Percentiles rank a stretch among this genome's conserved stretches.
Conservation (phyloP, 2,888 invertebrate species). For the Chrysolina americana region DNA sequence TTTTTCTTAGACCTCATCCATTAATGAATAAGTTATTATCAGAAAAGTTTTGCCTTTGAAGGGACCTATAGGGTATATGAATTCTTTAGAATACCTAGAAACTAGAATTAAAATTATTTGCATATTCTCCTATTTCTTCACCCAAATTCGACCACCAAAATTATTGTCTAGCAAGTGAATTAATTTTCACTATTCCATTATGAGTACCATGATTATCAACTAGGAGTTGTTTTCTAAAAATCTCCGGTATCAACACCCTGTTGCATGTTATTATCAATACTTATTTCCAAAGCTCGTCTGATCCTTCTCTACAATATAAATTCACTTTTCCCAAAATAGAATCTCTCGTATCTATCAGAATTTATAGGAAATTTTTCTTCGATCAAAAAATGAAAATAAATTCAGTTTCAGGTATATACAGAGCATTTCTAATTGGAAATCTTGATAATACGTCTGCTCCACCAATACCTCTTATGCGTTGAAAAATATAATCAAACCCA, state of each 20-base stretch:
- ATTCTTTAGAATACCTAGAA: too few relatives aligned
- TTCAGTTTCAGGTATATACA: background rate
- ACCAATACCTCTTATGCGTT: too few relatives aligned
- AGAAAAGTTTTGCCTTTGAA: too few relatives aligned
- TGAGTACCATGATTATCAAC: constrained; percentile 47
- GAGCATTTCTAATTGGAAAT: background rate
- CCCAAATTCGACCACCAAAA: constrained; percentile 56
- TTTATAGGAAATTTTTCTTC: constrained; percentile 25
- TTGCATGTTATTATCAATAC: too few relatives aligned
- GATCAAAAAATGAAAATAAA: constrained; percentile 29
- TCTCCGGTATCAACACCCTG: constrained; percentile 30
- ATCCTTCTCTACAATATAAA: constrained; percentile 28
- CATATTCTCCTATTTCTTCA: constrained; percentile 53
- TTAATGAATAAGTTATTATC: too few relatives aligned
- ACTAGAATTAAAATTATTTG: constrained; percentile 52
- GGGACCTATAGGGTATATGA: too few relatives aligned
- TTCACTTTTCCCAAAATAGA: constrained; percentile 20
- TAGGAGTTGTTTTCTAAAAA: constrained; percentile 37
- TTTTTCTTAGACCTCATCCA: too few relatives aligned
- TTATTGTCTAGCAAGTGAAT: constrained; percentile 49
- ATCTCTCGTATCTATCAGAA: constrained; percentile 1
- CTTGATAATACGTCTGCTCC: too few relatives aligned
- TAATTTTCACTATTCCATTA: constrained; percentile 53
- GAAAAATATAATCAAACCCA: too few relatives aligned
- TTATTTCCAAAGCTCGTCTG: constrained; percentile 5